Percentiles rank a stretch among this genome's conserved stretches.
These are phyloP conservation scores for Taenioides sp. DNA, from an alignment of 2,797 vertebrate species.

Conservation along the genomic window DNA sequence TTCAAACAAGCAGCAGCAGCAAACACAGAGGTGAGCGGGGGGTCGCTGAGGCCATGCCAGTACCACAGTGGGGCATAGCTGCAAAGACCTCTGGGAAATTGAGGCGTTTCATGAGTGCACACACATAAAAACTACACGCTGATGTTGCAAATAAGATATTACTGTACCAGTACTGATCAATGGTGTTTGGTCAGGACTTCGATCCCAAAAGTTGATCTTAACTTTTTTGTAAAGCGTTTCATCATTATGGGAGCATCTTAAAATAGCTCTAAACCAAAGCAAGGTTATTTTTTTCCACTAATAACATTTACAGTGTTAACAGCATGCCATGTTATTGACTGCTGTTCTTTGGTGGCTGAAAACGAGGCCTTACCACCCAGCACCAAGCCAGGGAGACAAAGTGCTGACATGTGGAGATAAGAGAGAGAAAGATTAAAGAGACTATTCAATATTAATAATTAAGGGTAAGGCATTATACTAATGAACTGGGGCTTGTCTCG, in stretches of 20 bases:
- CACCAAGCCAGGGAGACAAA: constrained; percentile 65
- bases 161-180: constrained; percentile 18
- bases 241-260: constrained; percentile 15
- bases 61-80: constrained; percentile 29
- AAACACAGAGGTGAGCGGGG: constrained; percentile 67
- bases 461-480: constrained; percentile 76
- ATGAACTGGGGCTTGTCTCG: constrained; percentile 74
- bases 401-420: constrained; percentile 76
- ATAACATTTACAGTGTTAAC: constrained; percentile 44
- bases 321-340: constrained; percentile 64
- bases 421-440: constrained; percentile 73
- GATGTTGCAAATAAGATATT: constrained; percentile 30
- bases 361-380: constrained; percentile 72
- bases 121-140: constrained; percentile 31
- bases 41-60: constrained; percentile 58
- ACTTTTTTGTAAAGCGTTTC: constrained; percentile 2
- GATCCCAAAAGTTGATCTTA: constrained; percentile 9
- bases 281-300: constrained; percentile 13
- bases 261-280: constrained; percentile 5
- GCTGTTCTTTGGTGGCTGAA: constrained; percentile 72
- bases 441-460: constrained; percentile 80
- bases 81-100: constrained; percentile 55
- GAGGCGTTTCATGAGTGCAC: constrained; percentile 25
- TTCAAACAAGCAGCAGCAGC: constrained; percentile 61
- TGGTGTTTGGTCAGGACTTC: constrained; percentile 22